phyloP scores from a whole-genome alignment of 2,797 vertebrate species.

The Thamnophis elegans region DNA sequence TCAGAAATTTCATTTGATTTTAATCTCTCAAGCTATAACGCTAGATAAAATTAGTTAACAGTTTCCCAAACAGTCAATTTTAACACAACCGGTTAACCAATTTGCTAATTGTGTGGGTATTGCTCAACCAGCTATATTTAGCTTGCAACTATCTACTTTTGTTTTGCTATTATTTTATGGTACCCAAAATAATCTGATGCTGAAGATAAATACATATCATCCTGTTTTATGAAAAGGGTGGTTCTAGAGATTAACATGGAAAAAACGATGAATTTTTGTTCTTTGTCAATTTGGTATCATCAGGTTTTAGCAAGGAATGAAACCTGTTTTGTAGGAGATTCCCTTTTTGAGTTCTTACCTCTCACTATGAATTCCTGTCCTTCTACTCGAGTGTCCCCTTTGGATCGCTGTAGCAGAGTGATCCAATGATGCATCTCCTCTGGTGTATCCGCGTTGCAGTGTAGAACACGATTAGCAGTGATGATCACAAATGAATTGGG shows the following conservation, averaged over 20 bases:
- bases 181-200: neutral
- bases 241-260: neutral
- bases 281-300: neutral
- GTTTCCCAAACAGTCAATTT: neutral
- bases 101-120: neutral
- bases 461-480: constrained; percentile 92
- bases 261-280: neutral
- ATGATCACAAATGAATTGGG: constrained; percentile 97
- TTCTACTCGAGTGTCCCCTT: constrained; percentile 92
- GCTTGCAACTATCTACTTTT: neutral
- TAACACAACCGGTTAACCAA: neutral
- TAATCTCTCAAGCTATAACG: neutral
- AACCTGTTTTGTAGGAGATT: neutral
- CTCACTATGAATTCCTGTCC: constrained; percentile 97
- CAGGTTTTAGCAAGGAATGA: neutral
- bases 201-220: neutral
- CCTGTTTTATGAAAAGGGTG: neutral
- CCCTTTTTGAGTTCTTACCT: constrained; percentile 72
- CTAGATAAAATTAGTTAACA: neutral
- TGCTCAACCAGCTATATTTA: neutral
- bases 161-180: neutral
- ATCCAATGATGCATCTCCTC: constrained; percentile 99
- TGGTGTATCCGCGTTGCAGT: constrained; percentile 93
- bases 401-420: constrained; percentile 90
- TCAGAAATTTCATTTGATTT: neutral